Conservation (phyloP, 2,797 vertebrate genomes). For the Trematomus bernacchii region DNA sequence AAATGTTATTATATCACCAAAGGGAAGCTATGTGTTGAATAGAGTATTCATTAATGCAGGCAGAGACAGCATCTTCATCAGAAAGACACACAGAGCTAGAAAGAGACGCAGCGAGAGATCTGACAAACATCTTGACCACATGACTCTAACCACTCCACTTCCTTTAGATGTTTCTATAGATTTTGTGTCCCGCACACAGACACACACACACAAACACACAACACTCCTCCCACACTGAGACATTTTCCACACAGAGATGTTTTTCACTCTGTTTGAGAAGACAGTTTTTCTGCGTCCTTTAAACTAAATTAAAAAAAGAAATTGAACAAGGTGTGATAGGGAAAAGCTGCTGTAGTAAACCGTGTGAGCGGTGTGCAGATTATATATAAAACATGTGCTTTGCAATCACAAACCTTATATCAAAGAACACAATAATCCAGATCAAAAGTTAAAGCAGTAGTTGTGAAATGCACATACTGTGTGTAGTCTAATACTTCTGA, state of each 20-base stretch:
- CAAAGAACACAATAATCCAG: not conserved
- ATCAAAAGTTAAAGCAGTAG: not conserved
- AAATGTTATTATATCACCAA: slow-evolving; percentile 20
- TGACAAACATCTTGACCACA: slow-evolving; percentile 83
- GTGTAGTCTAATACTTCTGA: slow-evolving; percentile 35
- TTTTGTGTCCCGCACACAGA: slow-evolving; percentile 66
- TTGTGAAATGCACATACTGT: slow-evolving; percentile 9
- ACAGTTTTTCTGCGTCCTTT: slow-evolving; percentile 21
- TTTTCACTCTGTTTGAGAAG: slow-evolving; percentile 46
- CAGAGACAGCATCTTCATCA: slow-evolving; percentile 33
- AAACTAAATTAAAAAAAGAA: slow-evolving; percentile 23
- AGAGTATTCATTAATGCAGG: slow-evolving; percentile 2
- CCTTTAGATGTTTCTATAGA: slow-evolving; percentile 80
- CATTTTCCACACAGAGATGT: slow-evolving; percentile 39
- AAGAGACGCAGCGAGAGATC: slow-evolving; percentile 69
- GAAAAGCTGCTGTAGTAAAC: slow-evolving; percentile 15
- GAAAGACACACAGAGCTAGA: slow-evolving; percentile 56
- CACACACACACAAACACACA: slow-evolving; percentile 27
- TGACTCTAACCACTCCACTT: slow-evolving; percentile 82
- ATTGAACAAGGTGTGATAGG: no score
- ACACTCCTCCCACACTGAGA: slow-evolving; percentile 28
- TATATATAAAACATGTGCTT: slow-evolving; percentile 1
- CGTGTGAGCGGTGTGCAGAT: slow-evolving; percentile 6
- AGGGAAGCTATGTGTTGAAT: not conserved
- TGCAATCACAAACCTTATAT: slow-evolving; percentile 18